Percentiles rank a stretch among this genome's conserved stretches.
These are phyloP conservation scores for Terrapene triunguis DNA, from an alignment of 2,113 vertebrate genomes.

Conservation along the genomic window DNA sequence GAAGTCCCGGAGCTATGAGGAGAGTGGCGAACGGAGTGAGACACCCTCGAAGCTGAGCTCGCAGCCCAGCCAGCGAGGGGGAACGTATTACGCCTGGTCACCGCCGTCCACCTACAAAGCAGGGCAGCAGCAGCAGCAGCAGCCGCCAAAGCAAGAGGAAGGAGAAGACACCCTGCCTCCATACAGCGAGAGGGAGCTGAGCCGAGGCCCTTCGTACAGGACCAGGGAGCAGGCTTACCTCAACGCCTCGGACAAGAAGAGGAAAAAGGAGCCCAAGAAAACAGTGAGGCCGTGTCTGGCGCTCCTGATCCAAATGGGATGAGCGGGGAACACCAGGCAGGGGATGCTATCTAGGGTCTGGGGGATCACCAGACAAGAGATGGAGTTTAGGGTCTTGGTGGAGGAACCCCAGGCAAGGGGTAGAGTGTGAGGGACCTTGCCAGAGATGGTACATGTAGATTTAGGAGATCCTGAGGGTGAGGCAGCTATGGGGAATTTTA, in stretches of 20 bases:
- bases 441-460: not conserved
- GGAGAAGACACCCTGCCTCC: constrained; percentile 87
- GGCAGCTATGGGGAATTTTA: not conserved
- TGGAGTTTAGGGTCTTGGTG: not conserved
- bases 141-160: constrained; percentile 72
- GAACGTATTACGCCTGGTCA: constrained; percentile 82
- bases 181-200: constrained; percentile 87
- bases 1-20: constrained; percentile 84
- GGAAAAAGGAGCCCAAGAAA: constrained; percentile 91
- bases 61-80: constrained; percentile 79
- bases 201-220: constrained; percentile 79
- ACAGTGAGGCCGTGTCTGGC: constrained; percentile 83
- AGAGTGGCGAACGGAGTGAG: constrained; percentile 79
- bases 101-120: constrained; percentile 79
- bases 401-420: not conserved
- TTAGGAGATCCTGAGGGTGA: not conserved
- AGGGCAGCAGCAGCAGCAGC: constrained; percentile 70
- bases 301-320: constrained; percentile 60
- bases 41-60: constrained; percentile 88
- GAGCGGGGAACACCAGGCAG: not conserved
- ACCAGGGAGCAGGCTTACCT: constrained; percentile 81
- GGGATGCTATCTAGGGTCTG: constrained; percentile 10
- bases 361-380: not conserved
- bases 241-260: constrained; percentile 78
- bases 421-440: not conserved